phyloP scores from a whole-genome alignment of 2,888 invertebrate species.

The Lydus trimaculatus region DNA sequence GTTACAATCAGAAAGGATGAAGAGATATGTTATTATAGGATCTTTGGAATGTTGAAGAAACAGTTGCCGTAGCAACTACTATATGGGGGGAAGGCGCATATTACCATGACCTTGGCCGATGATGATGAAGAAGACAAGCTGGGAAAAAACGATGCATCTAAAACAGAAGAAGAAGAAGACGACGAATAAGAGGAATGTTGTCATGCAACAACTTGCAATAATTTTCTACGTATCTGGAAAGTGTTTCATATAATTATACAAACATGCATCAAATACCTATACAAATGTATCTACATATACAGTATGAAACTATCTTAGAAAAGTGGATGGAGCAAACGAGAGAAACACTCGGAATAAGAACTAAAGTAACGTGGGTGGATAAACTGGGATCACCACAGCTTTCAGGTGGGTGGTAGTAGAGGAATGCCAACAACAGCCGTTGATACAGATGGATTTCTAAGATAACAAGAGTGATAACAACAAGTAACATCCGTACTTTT shows the following conservation, averaged over 20 bases:
- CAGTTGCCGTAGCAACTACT: slow-evolving; percentile 44
- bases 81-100: slow-evolving; percentile 42
- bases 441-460: slow-evolving; percentile 10
- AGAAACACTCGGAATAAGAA: too few species aligned
- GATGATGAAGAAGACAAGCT: slow-evolving; percentile 38
- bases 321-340: too few species aligned
- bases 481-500: too few species aligned
- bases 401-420: too few species aligned
- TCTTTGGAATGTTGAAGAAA: slow-evolving; percentile 27
- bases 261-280: too few species aligned
- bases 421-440: background rate
- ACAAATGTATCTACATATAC: too few species aligned
- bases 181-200: too few species aligned
- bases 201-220: background rate
- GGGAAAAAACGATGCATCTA: slow-evolving; percentile 20
- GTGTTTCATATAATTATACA: background rate
- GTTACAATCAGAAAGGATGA: too few species aligned
- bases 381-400: too few species aligned
- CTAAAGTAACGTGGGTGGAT: too few species aligned
- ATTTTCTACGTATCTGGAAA: background rate
- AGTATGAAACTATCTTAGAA: too few species aligned
- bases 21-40: background rate
- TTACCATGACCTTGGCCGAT: slow-evolving; percentile 45
- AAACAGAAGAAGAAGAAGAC: background rate
- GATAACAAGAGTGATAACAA: too few species aligned